Evolutionary conservation across 1,140 invertebrate genomes (phyloP), one percentile per base, ranked within the genome.

Genomic region (Thalassaphorura encarpata): DNA sequence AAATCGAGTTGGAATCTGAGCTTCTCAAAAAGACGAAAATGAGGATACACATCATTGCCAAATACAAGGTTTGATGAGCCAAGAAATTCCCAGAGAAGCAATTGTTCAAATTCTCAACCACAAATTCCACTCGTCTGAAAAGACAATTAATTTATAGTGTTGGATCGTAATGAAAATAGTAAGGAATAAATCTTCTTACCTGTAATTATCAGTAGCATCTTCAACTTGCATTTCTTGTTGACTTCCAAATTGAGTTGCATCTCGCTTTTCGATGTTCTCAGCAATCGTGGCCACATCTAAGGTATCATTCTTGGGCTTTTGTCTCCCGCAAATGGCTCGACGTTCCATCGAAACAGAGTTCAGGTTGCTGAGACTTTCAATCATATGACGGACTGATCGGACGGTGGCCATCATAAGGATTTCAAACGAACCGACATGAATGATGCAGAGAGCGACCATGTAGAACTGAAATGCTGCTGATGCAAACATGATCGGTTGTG

Each of bases 271-370:
- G 42, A 65, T 65, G 45, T 65, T 65, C 45, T 65, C 63, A 11
- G 63, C 63, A 52, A 65, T 65, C 13, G n/a, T n/a, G 1, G 62
- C 62, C 49, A 65, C 63, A 39, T 65, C 63, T 36, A 65, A 40
- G 13, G 63, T 65, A 39, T 65, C 63, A 39, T 65, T 65, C 60
- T 65, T 65, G 3, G 63, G 63, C 43, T 65, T 65, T 55, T 65
- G 62, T 5, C 63, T 19, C 0, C 63, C 63, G 40, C 63, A 65
- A 2, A 65, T 57, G n/a, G 63, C 63, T 13, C 63, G 39, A 2
- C 63, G 50, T 28, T 65, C 63, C 63, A 65, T 65, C 0, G 45
- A 52, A 21, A 65, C 63, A 8, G 56, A 59, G 52, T 63, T 63
- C 39, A 62, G 33, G 29, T 62, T 62, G 8, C 48, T 53, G 33